Evolutionary conservation across 2,113 vertebrate genomes (phyloP), one percentile per base, ranked within the genome.

Genomic region (Desmodus rotundus): DNA sequence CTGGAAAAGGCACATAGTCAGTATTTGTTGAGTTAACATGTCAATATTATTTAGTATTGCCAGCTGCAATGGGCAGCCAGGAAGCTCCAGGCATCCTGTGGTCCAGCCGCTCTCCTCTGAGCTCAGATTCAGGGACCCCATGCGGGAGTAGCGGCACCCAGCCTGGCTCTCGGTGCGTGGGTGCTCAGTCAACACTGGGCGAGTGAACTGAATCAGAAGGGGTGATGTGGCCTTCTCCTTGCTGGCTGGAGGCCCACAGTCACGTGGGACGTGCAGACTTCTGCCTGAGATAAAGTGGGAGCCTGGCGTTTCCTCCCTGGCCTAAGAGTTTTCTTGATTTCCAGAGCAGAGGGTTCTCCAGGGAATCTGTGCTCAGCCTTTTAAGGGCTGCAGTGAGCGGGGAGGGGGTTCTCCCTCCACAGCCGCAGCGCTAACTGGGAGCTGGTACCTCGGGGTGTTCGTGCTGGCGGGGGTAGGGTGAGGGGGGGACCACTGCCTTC

Each of bases 361-460:
- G 65, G 78, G 16, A 4, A 54, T 36, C 28, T 52, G 17, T 26
- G 16, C 15, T 19, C n/a, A 1, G 56, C 33, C 77, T 70, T 20
- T 10, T 16, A 19, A 45, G 33, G 43, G 56, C 74, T 7, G 10
- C 73, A 2, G 3, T 19, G 65, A 83, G 38, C 4, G 3, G 13
- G 45, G 33, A 31, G 4, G 41, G 26, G 7, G 14, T 0, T 16
- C 16, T 24, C 9, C 20, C 8, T 5, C 47, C 52, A 8, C 4
- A 20, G 15, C 61, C 20, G n/a, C 45, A 41, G 31, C 0, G 15
- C 17, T 43, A 0, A 38, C 36, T 20, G 43, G 52, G 63, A 20
- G 41, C 11, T 0, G 33, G 22, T 16, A 3, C 1, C 0, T 6
- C 11, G 19, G 41, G n/a, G n/a, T n/a, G n/a, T n/a, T n/a, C n/a